phyloP scores from a whole-genome alignment of 2,797 vertebrate genomes.

The Alcedo atthis region DNA sequence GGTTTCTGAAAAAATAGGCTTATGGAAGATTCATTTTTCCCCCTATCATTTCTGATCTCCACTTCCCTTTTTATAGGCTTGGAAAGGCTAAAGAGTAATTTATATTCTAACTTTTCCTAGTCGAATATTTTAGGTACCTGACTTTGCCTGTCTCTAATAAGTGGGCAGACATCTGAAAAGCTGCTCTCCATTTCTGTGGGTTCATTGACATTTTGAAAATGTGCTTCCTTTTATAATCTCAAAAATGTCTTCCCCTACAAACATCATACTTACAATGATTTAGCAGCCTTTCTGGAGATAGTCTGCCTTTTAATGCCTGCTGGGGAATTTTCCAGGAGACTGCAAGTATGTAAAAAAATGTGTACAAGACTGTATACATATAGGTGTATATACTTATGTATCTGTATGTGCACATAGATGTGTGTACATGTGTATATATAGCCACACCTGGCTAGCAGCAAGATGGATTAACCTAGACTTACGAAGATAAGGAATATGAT shows the following conservation, averaged over 20 bases:
- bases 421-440: not conserved
- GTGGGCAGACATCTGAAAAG: conserved; percentile 26
- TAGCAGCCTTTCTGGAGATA: conserved; percentile 33
- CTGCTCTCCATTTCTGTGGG: conserved; percentile 28
- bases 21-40: accelerated
- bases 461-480: not conserved
- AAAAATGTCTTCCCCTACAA: conserved; percentile 43
- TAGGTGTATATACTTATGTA: not conserved
- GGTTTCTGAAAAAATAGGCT: not conserved
- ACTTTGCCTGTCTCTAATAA: conserved; percentile 37
- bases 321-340: not conserved
- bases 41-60: not conserved
- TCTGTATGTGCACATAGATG: not conserved
- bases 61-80: not conserved
- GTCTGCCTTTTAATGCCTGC: conserved; percentile 5
- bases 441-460: not conserved
- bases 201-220: conserved; percentile 71
- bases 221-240: conserved; percentile 44
- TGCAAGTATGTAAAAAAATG: not conserved
- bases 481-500: not conserved
- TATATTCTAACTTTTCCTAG: not conserved
- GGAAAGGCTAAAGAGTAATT: conserved; percentile 21
- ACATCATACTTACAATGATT: conserved; percentile 43
- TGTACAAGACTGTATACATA: not conserved
- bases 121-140: not conserved